A percentile compares a stretch with the other conserved stretches of the same genome.
Evolutionary conservation across 2,797 vertebrate genomes (phyloP).

Genomic region (Prunella strophiata): DNA sequence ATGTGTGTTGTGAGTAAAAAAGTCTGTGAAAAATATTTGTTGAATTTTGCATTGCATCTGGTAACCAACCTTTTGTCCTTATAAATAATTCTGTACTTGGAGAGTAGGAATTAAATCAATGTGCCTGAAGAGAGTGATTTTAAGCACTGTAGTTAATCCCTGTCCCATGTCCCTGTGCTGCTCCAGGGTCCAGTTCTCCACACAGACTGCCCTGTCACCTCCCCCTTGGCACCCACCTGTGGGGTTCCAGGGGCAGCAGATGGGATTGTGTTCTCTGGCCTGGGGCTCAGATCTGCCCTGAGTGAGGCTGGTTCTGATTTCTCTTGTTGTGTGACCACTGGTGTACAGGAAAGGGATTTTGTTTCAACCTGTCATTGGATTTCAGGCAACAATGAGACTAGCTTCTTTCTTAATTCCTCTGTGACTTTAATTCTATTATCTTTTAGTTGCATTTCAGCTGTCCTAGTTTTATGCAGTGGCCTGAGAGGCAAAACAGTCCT

Average conservation of each 20-base stretch:
- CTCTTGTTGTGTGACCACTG: background rate
- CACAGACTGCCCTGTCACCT: background rate
- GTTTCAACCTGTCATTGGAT: background rate
- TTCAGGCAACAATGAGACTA: background rate
- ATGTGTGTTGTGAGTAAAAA: background rate
- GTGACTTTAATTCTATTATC: background rate
- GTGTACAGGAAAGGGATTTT: background rate
- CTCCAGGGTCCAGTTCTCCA: background rate
- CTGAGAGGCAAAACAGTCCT: background rate
- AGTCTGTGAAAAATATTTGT: background rate
- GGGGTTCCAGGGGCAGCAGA: background rate
- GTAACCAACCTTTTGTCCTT: background rate
- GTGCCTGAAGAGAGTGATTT: background rate
- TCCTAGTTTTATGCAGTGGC: background rate
- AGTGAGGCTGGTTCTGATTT: background rate
- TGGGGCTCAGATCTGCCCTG: background rate
- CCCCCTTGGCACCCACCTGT: accelerated
- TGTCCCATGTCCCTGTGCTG: background rate
- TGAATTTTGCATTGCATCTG: background rate
- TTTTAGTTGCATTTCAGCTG: background rate
- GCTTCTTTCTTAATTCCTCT: background rate
- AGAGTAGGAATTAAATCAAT: background rate
- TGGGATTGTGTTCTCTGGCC: background rate
- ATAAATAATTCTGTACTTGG: background rate
- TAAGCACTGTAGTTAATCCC: background rate